phyloP scores from a whole-genome alignment of 2,797 vertebrate genomes.

The Alcedo atthis region DNA sequence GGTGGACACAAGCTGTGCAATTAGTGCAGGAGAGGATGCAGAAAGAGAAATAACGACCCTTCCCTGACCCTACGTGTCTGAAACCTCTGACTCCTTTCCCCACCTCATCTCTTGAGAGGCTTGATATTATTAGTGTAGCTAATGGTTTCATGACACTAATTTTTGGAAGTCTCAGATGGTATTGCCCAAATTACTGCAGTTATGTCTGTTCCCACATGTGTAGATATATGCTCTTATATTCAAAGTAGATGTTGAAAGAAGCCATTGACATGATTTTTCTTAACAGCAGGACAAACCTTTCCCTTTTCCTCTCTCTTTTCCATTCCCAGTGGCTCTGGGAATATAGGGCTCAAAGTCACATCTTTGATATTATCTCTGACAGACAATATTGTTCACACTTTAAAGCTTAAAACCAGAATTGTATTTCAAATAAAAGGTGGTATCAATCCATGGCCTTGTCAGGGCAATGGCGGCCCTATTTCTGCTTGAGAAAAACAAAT shows the following conservation, averaged over 20 bases:
- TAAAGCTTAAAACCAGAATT: not conserved
- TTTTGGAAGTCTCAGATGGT: not conserved
- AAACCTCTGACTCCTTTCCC: not conserved
- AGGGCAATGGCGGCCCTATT: not conserved
- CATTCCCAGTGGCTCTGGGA: not conserved
- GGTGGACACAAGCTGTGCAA: not conserved
- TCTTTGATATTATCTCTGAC: not conserved
- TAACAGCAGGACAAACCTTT: not conserved
- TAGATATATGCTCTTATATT: not conserved
- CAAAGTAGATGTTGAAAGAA: not conserved
- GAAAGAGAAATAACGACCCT: not conserved
- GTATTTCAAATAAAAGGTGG: not conserved
- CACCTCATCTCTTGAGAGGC: not conserved
- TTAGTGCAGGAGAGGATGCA: not conserved
- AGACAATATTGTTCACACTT: not conserved
- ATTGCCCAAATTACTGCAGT: too few relatives aligned
- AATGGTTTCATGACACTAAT: not conserved
- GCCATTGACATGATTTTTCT: not conserved
- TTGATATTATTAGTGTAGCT: not conserved
- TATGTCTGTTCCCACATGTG: not conserved
- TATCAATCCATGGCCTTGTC: not conserved
- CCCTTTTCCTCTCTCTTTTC: not conserved
- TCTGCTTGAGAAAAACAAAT: not conserved
- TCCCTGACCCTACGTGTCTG: not conserved
- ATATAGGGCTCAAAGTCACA: fast-evolving